Conservation (phyloP, 2,113 vertebrate genomes). For the Amphiprion percula region DNA sequence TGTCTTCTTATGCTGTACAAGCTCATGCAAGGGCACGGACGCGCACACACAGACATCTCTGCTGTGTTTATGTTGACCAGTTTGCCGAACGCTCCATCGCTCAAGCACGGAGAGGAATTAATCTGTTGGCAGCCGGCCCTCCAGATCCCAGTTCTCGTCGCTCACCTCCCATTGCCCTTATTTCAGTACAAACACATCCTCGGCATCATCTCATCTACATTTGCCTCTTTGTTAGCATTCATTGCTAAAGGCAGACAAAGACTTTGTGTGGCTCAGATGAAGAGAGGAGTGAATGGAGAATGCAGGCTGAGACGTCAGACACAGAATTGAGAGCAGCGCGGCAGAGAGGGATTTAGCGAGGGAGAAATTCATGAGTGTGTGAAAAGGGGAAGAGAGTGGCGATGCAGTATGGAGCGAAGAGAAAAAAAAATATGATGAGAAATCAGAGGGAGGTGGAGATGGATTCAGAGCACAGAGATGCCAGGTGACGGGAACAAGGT, state of each 20-base stretch:
- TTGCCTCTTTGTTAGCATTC: constrained; percentile 39
- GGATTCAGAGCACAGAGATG: constrained; percentile 31
- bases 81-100: constrained; percentile 58
- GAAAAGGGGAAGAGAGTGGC: constrained; percentile 23
- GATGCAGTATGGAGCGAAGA: constrained; percentile 9
- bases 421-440: constrained; percentile 38
- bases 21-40: constrained; percentile 9
- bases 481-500: neutral
- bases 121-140: constrained; percentile 59
- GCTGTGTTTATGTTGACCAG: constrained; percentile 36
- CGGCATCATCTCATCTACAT: constrained; percentile 47
- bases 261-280: constrained; percentile 16
- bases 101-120: constrained; percentile 57
- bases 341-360: constrained; percentile 27
- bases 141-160: constrained; percentile 38
- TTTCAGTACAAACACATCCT: constrained; percentile 36
- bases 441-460: constrained; percentile 33
- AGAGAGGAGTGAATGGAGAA: constrained; percentile 30
- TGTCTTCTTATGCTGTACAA: constrained; percentile 19
- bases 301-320: constrained; percentile 25
- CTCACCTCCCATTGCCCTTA: constrained; percentile 25
- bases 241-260: constrained; percentile 46
- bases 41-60: constrained; percentile 6
- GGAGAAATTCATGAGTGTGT: constrained; percentile 46
- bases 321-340: constrained; percentile 11